Conservation (phyloP, 2,113 vertebrate genomes). For the Tapirus terrestris region DNA sequence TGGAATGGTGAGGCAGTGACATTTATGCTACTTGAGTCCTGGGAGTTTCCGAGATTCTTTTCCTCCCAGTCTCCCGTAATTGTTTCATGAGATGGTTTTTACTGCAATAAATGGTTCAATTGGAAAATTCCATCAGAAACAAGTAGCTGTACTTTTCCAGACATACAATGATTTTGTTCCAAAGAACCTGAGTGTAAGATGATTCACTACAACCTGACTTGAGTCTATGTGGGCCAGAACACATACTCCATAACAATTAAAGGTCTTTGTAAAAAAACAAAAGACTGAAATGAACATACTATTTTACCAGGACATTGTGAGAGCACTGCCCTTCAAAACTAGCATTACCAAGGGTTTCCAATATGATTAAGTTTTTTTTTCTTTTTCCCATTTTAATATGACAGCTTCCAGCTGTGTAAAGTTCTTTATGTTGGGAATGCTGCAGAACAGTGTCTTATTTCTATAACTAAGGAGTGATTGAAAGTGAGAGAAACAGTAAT, state of each 20-base stretch:
- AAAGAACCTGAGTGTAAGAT: not conserved
- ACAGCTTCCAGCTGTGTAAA: not conserved
- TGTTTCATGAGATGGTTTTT: slow-evolving; percentile 58
- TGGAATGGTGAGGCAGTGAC: slow-evolving; percentile 25
- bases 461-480: not conserved
- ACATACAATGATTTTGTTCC: slow-evolving; percentile 30
- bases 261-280: not conserved
- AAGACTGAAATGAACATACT: not conserved
- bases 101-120: slow-evolving; percentile 36
- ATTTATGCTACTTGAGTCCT: slow-evolving; percentile 16
- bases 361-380: not conserved
- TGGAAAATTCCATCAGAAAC: slow-evolving; percentile 69
- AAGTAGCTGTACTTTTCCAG: slow-evolving; percentile 68
- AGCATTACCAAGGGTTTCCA: slow-evolving; percentile 14
- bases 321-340: not conserved
- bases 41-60: slow-evolving; percentile 46
- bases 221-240: not conserved
- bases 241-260: not conserved
- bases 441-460: not conserved
- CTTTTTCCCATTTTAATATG: not conserved
- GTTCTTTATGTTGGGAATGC: slow-evolving; percentile 16
- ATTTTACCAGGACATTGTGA: not conserved
- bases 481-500: not conserved
- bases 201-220: not conserved
- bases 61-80: not conserved